phyloP scores from a whole-genome alignment of 2,797 vertebrate genomes.

The Acanthornis magna region DNA sequence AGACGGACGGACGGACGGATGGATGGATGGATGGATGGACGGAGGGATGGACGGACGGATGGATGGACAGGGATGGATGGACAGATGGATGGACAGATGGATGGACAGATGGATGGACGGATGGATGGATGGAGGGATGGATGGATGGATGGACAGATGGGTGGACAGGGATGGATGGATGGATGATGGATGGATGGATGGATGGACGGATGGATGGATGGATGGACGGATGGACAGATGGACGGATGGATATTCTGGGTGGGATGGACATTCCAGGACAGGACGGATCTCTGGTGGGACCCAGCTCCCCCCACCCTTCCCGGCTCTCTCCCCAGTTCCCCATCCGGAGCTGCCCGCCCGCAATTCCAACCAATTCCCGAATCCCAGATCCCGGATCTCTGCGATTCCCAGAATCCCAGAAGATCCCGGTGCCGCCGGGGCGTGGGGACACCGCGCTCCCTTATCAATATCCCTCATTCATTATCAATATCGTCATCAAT shows the following conservation, averaged over 20 bases:
- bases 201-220: no score
- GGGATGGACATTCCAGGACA: neutral
- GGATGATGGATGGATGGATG: no score
- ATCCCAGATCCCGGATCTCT: neutral
- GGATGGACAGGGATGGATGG: no score
- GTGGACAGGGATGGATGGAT: no score
- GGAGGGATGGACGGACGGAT: neutral
- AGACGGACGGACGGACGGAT: neutral
- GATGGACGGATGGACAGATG: neutral
- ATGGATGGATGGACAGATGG: no score
- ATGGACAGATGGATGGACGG: no score
- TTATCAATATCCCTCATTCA: no score
- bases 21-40: neutral
- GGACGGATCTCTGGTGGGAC: neutral
- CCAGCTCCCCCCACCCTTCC: neutral
- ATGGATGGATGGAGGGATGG: no score
- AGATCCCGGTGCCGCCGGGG: neutral
- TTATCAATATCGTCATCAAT: neutral
- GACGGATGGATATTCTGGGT: neutral
- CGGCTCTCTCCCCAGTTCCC: neutral
- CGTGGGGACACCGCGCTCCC: rapidly evolving
- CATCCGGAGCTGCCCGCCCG: neutral
- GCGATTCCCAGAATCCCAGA: no score
- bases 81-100: no score
- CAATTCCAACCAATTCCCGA: neutral